A percentile compares a stretch with the other conserved stretches of the same genome.
Conservation (phyloP, 1,140 invertebrate genomes). For the Macrocentrus cingulum region DNA sequence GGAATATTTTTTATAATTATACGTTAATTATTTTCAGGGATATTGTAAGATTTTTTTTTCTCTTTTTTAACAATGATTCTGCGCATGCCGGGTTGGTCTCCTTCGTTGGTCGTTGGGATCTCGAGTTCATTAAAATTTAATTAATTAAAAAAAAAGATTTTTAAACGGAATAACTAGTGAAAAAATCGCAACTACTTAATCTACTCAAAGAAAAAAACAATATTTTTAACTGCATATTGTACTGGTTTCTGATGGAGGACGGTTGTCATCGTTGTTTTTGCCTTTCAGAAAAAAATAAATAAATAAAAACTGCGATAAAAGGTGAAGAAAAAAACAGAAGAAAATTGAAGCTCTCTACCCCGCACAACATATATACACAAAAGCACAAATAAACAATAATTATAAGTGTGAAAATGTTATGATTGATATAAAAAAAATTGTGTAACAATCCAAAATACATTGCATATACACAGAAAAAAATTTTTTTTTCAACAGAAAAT, state of each 20-base stretch:
- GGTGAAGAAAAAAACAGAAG: not conserved
- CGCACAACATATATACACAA: constrained; percentile 56
- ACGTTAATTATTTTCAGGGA: too few relatives aligned
- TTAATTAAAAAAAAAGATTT: too few relatives aligned
- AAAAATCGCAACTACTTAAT: constrained; percentile 4
- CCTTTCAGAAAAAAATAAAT: constrained; percentile 31
- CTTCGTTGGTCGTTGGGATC: constrained; percentile 8
- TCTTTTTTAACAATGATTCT: constrained; percentile 6
- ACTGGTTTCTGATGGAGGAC: too few relatives aligned
- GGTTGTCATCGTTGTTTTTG: too few relatives aligned
- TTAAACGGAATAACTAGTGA: constrained; percentile 31
- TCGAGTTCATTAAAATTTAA: constrained; percentile 27
- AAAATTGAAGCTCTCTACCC: constrained; percentile 67
- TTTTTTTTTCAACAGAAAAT: not conserved
- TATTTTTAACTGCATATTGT: not conserved
- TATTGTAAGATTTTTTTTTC: not conserved
- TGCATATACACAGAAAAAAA: constrained; percentile 31
- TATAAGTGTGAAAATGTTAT: constrained; percentile 29
- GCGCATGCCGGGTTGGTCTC: constrained; percentile 21
- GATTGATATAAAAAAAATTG: constrained; percentile 20
- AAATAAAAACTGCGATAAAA: constrained; percentile 36
- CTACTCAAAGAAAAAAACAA: not conserved
- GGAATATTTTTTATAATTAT: not conserved
- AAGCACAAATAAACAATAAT: too few relatives aligned
- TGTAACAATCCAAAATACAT: too few relatives aligned